Base-by-base conservation (phyloP, 1,140 invertebrate species). In the Monochamus saltuarius region DNA sequence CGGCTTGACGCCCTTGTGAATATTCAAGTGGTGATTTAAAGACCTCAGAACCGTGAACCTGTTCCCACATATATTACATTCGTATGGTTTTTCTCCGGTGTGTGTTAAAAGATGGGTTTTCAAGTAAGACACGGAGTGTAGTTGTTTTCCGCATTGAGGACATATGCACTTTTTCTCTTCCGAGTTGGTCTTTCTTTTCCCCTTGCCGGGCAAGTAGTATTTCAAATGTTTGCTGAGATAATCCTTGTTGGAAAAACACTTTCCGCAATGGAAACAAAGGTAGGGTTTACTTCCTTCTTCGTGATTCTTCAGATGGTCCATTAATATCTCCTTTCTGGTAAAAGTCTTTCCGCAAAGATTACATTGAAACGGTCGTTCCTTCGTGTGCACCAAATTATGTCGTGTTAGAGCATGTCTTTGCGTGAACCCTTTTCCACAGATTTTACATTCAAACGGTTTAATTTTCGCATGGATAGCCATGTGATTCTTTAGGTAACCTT, bases 341-440 rank as follows among this genome's bases (percentile, higher is more conserved):
- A 63, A 63, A 4, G 17, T 59, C 8, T 59, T 43, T 0, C 46
- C 54, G 40, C 56, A 65, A 11, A 70, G 47, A 45, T 60, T 42
- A 56, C 55, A 63, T 47, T 51, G 38, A 3, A 40, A 58, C 4
- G 38, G 35, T 46, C 49, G 64, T 13, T 61, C 47, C 71, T 66
- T 65, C 34, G 70, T 73, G 50, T 83, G 81, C 13, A 62, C 69
- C 38, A 71, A 66, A 10, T 65, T 75, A 68, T 91, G 89, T 13
- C 83, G 83, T 14, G 84, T 84, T 57, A 90, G 75, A 59, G 88
- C 65, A 22, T 68, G 83, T 16, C 83, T 80, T 2, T 89, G 81
- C 1, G 84, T 87, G 69, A 93, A 94, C 0, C 83, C 80, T 61
- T 86, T 86, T 0, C 83, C 82, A 72, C 92, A 95, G 1, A 88